Percentiles rank a stretch among this genome's conserved stretches.
phyloP scores from a whole-genome alignment of 2,113 vertebrate species.

The Anser cygnoides region DNA sequence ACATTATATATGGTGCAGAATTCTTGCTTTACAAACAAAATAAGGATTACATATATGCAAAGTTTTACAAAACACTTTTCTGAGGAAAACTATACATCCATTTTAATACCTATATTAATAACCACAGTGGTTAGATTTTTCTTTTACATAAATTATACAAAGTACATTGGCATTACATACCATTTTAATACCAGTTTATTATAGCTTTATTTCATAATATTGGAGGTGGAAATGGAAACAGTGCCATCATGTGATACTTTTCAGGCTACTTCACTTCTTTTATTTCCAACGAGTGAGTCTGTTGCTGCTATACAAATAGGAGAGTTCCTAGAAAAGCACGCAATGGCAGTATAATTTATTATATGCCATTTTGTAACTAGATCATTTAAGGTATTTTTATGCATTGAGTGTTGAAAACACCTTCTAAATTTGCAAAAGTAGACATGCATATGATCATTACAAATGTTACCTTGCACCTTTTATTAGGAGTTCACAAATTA shows the following conservation, averaged over 20 bases:
- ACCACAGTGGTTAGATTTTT: conserved; percentile 66
- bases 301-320: conserved; percentile 58
- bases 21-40: conserved; percentile 57
- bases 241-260: conserved; percentile 99
- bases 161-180: conserved; percentile 63
- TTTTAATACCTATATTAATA: conserved; percentile 68
- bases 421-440: conserved; percentile 47
- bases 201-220: conserved; percentile 82
- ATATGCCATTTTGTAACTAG: not conserved
- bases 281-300: conserved; percentile 71
- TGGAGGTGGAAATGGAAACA: conserved; percentile 96
- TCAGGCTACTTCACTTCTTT: conserved; percentile 88
- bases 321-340: conserved; percentile 33
- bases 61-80: conserved; percentile 69
- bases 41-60: conserved; percentile 65
- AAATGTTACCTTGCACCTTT: not conserved
- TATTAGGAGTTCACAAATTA: conserved; percentile 27
- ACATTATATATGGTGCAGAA: conserved; percentile 40
- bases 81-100: conserved; percentile 65
- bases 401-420: not conserved
- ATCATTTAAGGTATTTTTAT: not conserved
- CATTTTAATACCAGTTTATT: conserved; percentile 80
- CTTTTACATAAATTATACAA: conserved; percentile 79
- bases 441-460: not conserved
- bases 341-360: conserved; percentile 32